Base-by-base conservation (phyloP, 2,888 invertebrate species). In the Aplocera efformata region DNA sequence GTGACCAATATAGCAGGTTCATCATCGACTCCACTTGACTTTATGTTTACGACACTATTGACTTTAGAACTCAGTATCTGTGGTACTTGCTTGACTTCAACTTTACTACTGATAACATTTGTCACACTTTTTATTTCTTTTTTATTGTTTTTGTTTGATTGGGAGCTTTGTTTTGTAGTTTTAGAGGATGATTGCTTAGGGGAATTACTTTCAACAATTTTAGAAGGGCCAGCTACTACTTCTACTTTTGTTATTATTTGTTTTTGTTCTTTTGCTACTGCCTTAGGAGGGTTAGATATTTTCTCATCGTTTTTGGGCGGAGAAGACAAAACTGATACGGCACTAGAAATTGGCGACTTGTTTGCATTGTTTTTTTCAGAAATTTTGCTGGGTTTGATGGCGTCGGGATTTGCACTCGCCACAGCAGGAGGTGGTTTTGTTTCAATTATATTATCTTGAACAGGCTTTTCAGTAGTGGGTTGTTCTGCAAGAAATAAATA, bases 1-100 rank as follows among this genome's bases (percentile, higher is more conserved):
- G 90, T 83, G 13, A 91, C 85, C 31, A 90, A 73, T 27, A 91
- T 89, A 8, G 92, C 91, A 44, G 92, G 91, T 54, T 91, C 90
- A 32, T 90, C 90, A 26, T 82, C 76, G 24, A 57, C 44, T 59
- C 73, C 65, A 53, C 77, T 72, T 1, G 88, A 80, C 56, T 88
- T 85, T 10, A 91, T 75, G 74, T 92, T 90, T 25, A 91, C 84
- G 30, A 91, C 73, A 52, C 90, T 90, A 17, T 90, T 90, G 26
- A 91, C 59, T 56, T 90, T 84, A 1, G 82, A 69, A 48, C 63
- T 73, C n/a, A 76, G 56, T 13, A 75, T 58, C 3, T 78, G 63
- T 17, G 79, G 65, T 10, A 71, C 81, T 66, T 88, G 82, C 57
- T 88, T 88, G 17, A 89, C 72, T 74, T 89, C 88, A 23, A 88